Base-by-base conservation (phyloP, 1,140 invertebrate species). In the Drosophila miranda region DNA sequence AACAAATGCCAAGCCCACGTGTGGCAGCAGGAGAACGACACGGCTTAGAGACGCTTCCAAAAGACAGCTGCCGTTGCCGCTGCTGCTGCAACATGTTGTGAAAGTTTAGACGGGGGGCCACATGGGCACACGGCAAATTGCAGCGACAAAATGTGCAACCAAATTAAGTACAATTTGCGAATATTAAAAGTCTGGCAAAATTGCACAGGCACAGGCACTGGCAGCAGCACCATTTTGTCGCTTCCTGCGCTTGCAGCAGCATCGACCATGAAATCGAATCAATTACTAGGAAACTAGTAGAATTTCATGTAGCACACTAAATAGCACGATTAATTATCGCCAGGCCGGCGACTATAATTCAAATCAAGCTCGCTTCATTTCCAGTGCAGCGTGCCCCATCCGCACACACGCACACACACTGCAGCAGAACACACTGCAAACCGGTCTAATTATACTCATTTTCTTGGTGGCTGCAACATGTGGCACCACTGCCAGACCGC, bases 361-460 rank as follows among this genome's bases (percentile, higher is more conserved):
- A 86, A 87, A 86, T 86, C 78, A 58, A 75, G 74, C 50, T 38
- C 34, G 77, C 80, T 69, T 68, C 57, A 75, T 83, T 71, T 61
- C 63, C 75, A 58, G 42, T 34, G 68, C 64, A 75, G 13, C 11
- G 11, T 38, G 34, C 34, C 34, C 34, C 75, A 56, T 58, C 60
- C 56, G 80, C 77, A 70, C n/a, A 77, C 82, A 81, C 19, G 2
- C 19, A 61, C 21, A 41, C 38, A 43, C 23, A 23, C 23, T 5
- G 23, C 23, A 26, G 14, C 60, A 55, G 38, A 80, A 83, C 75
- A 80, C 79, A 83, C 81, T 86, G 81, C 77, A 86, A 86, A 86
- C 81, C 81, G 82, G 81, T 86, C 81, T 86, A 86, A 86, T 86
- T 86, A 86, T 86, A 86, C 81, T 86, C 81, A 86, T 86, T 86